Conservation (phyloP, 2,888 invertebrate genomes). For the Spialia ferax region DNA sequence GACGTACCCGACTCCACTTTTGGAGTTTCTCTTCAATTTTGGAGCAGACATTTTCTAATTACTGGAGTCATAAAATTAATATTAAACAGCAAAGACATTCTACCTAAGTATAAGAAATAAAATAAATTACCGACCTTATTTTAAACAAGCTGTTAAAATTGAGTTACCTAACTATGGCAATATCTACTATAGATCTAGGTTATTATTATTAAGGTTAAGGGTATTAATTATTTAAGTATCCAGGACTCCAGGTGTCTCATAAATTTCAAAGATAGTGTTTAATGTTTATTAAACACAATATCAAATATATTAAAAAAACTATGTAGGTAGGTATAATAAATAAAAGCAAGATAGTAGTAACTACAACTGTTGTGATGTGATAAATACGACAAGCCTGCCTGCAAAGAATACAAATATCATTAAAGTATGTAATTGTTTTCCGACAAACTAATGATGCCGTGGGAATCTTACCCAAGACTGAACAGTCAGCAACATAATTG, state of each 20-base stretch:
- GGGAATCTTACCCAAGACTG: constrained; percentile 30
- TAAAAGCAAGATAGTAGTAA: background rate
- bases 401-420: constrained; percentile 23
- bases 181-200: background rate
- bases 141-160: background rate
- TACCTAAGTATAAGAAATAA: background rate
- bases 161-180: too few species aligned
- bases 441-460: constrained; percentile 34
- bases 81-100: background rate
- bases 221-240: too few species aligned
- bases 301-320: background rate
- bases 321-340: constrained; percentile 1
- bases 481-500: constrained; percentile 35
- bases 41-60: constrained; percentile 6
- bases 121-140: background rate
- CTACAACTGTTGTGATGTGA: too few species aligned
- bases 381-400: constrained; percentile 16
- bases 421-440: constrained; percentile 32
- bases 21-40: constrained; percentile 56
- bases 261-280: background rate
- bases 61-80: constrained; percentile 2
- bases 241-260: too few species aligned
- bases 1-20: constrained; percentile 54
- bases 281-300: background rate
- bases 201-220: background rate